A percentile compares a stretch with the other conserved stretches of the same genome.
phyloP scores from a whole-genome alignment of 2,888 invertebrate genomes.

The Caenorhabditis zanzibari region DNA sequence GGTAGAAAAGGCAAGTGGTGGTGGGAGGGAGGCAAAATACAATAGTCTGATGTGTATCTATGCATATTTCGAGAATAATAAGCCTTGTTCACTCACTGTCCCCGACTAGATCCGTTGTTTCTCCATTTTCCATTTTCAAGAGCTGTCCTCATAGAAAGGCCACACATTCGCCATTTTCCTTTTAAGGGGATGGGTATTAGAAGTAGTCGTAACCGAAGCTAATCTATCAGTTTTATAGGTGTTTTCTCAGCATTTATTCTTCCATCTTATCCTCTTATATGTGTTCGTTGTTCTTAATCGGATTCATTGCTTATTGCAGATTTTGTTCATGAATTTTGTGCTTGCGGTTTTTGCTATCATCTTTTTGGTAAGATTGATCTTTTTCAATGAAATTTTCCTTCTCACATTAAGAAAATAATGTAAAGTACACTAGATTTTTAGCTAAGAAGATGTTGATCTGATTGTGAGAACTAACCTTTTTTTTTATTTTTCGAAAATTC shows the following conservation, averaged over 20 bases:
- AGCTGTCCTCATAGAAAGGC: slow-evolving; percentile 47
- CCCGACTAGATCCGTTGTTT: slow-evolving; percentile 39
- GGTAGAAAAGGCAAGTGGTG: slow-evolving; percentile 9
- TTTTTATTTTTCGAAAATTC: slow-evolving; percentile 14
- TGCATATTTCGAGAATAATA: slow-evolving; percentile 68
- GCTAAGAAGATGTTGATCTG: no score
- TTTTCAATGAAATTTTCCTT: no score
- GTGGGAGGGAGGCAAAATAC: slow-evolving; percentile 34
- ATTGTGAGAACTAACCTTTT: no score
- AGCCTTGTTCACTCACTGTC: slow-evolving; percentile 49
- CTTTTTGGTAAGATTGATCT: slow-evolving; percentile 57
- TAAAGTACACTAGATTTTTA: no score
- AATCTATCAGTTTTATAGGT: slow-evolving; percentile 62
- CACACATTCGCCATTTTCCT: slow-evolving; percentile 30
- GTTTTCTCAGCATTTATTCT: slow-evolving; percentile 50
- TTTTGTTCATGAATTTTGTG: slow-evolving; percentile 53
- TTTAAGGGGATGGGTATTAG: slow-evolving; percentile 27
- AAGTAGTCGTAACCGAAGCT: slow-evolving; percentile 55
- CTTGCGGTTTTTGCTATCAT: slow-evolving; percentile 46
- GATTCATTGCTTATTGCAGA: slow-evolving; percentile 31
- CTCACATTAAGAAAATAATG: no score
- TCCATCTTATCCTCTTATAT: neutral
- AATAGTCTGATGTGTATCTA: slow-evolving; percentile 64
- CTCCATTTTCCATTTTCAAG: slow-evolving; percentile 35
- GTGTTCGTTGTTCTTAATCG: slow-evolving; percentile 8